Evolutionary conservation across 2,797 vertebrate species (phyloP).

Genomic region (Pithecia hirsuta): DNA sequence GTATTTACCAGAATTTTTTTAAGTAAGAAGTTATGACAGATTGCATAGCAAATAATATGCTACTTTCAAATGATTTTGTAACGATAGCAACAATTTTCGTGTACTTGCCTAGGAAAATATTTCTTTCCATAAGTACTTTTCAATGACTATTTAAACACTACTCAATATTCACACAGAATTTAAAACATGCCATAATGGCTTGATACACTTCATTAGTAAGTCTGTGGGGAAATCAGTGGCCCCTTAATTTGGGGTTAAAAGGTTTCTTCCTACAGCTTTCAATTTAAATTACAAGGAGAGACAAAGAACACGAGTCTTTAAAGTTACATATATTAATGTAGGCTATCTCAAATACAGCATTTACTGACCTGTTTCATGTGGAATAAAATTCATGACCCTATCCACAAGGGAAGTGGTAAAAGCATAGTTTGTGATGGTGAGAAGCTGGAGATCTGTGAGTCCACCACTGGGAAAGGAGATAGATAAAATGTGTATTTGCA

Average conservation of each 20-base stretch:
- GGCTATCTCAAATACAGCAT: neutral
- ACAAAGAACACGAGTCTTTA: constrained; percentile 34
- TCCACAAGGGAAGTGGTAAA: neutral
- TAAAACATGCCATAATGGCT: constrained; percentile 47
- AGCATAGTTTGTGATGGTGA: neutral
- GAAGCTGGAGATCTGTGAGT: neutral
- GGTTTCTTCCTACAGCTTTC: constrained; percentile 56
- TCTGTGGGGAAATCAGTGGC: constrained; percentile 60
- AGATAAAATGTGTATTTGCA: neutral
- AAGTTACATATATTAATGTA: neutral
- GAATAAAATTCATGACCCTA: neutral
- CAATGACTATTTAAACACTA: constrained; percentile 65
- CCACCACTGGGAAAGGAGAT: neutral
- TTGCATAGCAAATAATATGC: constrained; percentile 40
- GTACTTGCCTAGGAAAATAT: constrained; percentile 61
- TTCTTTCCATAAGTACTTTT: constrained; percentile 72
- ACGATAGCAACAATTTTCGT: constrained; percentile 64
- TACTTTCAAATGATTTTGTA: constrained; percentile 74
- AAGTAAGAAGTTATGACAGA: constrained; percentile 56
- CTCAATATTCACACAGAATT: constrained; percentile 56
- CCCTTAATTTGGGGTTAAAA: constrained; percentile 67
- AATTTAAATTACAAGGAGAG: constrained; percentile 58
- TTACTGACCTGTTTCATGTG: neutral
- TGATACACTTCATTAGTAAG: constrained; percentile 71
- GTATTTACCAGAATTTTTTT: constrained; percentile 47